Evolutionary conservation across 2,888 invertebrate genomes (phyloP).

Genomic region (Agriopis leucophaearia): DNA sequence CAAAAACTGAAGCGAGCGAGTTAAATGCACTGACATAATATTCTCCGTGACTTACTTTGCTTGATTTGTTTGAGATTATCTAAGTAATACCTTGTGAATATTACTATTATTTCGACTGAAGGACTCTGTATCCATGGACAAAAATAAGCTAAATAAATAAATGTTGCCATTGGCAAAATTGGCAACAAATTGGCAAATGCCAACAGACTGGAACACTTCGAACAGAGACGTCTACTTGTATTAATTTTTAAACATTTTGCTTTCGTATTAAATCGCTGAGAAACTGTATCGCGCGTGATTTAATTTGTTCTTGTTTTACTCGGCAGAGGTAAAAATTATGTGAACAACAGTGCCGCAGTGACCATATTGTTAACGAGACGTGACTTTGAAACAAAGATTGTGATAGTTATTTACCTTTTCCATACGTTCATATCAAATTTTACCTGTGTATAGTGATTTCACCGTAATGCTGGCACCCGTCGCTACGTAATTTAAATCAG

Average conservation of each 20-base stretch:
- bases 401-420: conserved; percentile 63
- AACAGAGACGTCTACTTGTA: conserved; percentile 47
- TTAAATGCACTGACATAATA: too few species aligned
- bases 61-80: too few species aligned
- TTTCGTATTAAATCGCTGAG: conserved; percentile 53
- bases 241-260: conserved; percentile 53
- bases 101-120: too few species aligned
- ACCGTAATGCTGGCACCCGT: conserved; percentile 60
- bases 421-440: conserved; percentile 66
- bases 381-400: conserved; percentile 59
- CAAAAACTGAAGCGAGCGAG: too few species aligned
- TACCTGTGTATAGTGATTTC: conserved; percentile 64
- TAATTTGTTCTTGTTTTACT: conserved; percentile 55
- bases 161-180: conserved; percentile 39
- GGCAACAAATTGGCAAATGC: conserved; percentile 55
- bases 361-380: conserved; percentile 62
- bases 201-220: conserved; percentile 54
- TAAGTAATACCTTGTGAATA: too few species aligned
- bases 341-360: conserved; percentile 61
- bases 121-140: too few species aligned
- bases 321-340: conserved; percentile 52
- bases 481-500: conserved; percentile 59
- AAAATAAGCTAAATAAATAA: conserved; percentile 39
- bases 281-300: conserved; percentile 53
- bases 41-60: too few species aligned